A percentile compares a stretch with the other conserved stretches of the same genome.
Evolutionary conservation across 92 coral and sea anemone species (phyloP).

Genomic region (Actinernus sp.): DNA sequence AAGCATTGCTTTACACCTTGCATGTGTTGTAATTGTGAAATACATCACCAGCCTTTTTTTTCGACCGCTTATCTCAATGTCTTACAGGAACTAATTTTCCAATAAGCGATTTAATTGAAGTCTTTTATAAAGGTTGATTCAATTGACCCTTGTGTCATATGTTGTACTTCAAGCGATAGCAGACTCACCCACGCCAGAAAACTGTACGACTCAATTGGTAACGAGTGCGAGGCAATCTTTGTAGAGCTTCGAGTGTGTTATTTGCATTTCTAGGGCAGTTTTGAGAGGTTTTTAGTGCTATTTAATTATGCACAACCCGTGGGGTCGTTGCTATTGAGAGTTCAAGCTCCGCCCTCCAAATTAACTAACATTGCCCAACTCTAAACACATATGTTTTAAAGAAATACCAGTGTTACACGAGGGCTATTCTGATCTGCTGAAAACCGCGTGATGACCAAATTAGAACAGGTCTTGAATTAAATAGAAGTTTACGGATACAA

Average conservation of each 20-base stretch:
- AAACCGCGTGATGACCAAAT: no score
- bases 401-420: slow-evolving; percentile 24
- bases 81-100: slow-evolving; percentile 39
- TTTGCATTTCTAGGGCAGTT: background rate
- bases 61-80: background rate
- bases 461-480: no score
- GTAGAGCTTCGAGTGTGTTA: background rate
- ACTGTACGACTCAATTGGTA: background rate
- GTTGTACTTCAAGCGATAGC: background rate
- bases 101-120: slow-evolving; percentile 47
- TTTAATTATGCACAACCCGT: slow-evolving; percentile 29
- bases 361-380: slow-evolving; percentile 27
- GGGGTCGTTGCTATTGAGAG: slow-evolving; percentile 44
- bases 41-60: background rate
- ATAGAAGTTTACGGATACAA: no score
- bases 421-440: no score
- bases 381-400: slow-evolving; percentile 19
- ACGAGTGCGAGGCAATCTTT: background rate
- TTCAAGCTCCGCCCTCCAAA: slow-evolving; percentile 39
- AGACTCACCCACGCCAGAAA: background rate
- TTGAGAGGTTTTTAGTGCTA: background rate
- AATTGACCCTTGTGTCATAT: slow-evolving; percentile 13
- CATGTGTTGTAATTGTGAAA: background rate
- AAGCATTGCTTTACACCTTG: no score
- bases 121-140: slow-evolving; percentile 25